These are phyloP conservation scores for Trisateles emortualis DNA, from an alignment of 2,888 invertebrate species.

Conservation along the genomic window DNA sequence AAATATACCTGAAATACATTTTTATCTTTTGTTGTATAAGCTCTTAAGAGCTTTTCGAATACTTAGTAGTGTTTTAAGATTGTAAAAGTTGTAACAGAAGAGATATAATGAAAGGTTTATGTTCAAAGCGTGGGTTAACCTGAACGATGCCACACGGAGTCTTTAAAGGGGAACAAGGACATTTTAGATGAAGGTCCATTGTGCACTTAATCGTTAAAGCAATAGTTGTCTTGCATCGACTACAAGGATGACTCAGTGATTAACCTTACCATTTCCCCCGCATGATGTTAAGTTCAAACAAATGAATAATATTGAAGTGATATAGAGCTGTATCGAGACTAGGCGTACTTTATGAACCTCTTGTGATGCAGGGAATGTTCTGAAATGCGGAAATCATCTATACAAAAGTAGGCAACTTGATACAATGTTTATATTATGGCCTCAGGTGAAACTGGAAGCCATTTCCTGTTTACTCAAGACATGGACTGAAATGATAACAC, in stretches of 20 bases:
- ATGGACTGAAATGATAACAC: not conserved
- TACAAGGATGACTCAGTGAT: not conserved
- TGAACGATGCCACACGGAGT: not conserved
- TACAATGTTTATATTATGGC: not conserved
- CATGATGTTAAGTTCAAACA: too few species aligned
- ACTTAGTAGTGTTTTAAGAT: constrained; percentile 1
- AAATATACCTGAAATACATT: not conserved
- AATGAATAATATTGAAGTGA: too few species aligned
- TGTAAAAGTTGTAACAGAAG: not conserved
- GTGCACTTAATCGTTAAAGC: not conserved
- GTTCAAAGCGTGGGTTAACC: not conserved
- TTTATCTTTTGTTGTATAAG: not conserved
- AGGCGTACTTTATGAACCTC: too few species aligned
- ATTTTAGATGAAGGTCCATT: constrained; percentile 1
- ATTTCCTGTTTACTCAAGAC: not conserved
- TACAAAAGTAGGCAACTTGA: not conserved
- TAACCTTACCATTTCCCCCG: not conserved
- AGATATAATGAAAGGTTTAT: constrained; percentile 1
- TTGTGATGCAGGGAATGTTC: not conserved
- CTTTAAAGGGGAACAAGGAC: constrained; percentile 8
- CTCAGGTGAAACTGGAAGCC: not conserved
- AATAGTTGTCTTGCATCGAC: not conserved
- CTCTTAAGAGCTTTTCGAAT: not conserved
- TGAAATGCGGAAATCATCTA: not conserved
- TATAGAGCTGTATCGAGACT: too few species aligned